phyloP scores from a whole-genome alignment of 1,140 invertebrate species.

The Macrosteles quadrilineatus region DNA sequence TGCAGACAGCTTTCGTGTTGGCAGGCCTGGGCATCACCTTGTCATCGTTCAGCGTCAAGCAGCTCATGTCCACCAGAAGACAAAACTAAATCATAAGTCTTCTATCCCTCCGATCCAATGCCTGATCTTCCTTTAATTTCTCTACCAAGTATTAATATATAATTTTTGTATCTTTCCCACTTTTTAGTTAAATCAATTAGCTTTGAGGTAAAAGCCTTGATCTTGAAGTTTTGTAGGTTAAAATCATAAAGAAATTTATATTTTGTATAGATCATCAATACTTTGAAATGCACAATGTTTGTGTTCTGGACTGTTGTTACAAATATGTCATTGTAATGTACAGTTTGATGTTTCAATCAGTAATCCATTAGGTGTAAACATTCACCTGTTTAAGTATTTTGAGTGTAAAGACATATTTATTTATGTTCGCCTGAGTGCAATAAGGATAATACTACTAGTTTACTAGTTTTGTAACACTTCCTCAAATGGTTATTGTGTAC shows the following conservation, averaged over 20 bases:
- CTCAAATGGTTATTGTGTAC: neutral
- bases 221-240: neutral
- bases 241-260: neutral
- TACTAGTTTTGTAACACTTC: neutral
- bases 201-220: neutral
- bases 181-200: neutral
- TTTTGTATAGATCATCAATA: neutral
- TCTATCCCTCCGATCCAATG: neutral
- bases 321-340: too few species aligned
- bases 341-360: too few species aligned
- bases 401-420: neutral
- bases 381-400: neutral
- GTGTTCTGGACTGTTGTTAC: too few species aligned
- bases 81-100: neutral
- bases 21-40: conserved; percentile 59
- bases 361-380: neutral
- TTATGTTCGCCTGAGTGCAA: neutral
- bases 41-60: conserved; percentile 62
- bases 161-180: too few species aligned
- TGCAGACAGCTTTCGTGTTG: conserved; percentile 56
- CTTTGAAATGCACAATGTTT: too few species aligned
- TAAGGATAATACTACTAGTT: neutral
- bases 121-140: neutral
- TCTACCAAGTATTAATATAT: neutral
- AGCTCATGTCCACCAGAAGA: conserved; percentile 51